Evolutionary conservation across 2,888 invertebrate genomes (phyloP).

Genomic region (Coelinius sp.): DNA sequence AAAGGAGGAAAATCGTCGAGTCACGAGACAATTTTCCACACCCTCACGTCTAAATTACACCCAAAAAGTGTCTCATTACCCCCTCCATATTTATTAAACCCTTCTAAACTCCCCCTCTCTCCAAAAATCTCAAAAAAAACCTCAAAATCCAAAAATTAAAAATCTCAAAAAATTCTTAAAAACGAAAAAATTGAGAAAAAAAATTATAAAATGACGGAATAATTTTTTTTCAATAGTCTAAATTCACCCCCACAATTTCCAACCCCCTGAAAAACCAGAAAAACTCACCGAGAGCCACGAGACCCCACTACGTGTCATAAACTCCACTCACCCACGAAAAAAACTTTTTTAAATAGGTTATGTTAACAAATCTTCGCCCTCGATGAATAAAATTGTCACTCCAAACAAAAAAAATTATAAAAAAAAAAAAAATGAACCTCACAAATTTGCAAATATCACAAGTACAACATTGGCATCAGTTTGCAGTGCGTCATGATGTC

Average conservation of each 20-base stretch:
- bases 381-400: too few species aligned
- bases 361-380: neutral
- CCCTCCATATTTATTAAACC: too few species aligned
- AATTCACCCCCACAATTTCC: neutral
- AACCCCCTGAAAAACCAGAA: neutral
- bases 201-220: neutral
- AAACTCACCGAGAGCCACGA: neutral
- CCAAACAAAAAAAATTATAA: neutral
- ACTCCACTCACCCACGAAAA: constrained; percentile 2
- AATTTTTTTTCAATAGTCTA: neutral
- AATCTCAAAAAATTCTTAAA: neutral
- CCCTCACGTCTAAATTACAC: too few species aligned
- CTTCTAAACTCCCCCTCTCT: neutral
- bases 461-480: neutral
- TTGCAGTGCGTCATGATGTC: constrained; percentile 14
- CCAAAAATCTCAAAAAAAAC: neutral
- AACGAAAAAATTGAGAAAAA: neutral
- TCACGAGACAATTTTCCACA: too few species aligned
- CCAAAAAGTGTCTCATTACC: too few species aligned
- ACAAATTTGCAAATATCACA: neutral
- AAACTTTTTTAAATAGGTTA: constrained; percentile 25
- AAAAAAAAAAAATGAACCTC: constrained; percentile 2
- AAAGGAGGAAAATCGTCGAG: too few species aligned
- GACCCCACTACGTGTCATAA: constrained; percentile 23
- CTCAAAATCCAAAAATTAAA: neutral